Percentiles rank a stretch among this genome's conserved stretches.
Evolutionary conservation across 2,113 vertebrate genomes (phyloP).

Genomic region (Alaudala cheleensis): DNA sequence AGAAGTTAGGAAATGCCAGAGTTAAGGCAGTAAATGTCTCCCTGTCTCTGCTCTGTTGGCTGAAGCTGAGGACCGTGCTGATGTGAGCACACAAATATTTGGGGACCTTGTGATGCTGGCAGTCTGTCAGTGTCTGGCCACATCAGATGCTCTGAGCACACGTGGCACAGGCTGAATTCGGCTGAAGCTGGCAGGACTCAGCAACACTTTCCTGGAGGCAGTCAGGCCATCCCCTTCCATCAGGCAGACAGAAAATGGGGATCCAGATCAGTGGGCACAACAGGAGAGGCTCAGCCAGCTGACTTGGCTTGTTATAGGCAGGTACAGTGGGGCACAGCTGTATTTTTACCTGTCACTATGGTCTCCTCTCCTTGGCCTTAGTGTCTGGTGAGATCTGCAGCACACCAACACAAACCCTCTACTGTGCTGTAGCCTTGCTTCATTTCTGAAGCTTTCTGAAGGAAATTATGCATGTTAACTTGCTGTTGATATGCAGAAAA

Average conservation of each 20-base stretch:
- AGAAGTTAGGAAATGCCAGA: background rate
- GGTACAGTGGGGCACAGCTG: background rate
- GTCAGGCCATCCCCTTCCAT: background rate
- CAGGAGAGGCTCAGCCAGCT: background rate
- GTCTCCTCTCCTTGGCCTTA: background rate
- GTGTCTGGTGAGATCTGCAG: background rate
- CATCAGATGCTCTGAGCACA: background rate
- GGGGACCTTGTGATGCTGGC: background rate
- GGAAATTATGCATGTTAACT: background rate
- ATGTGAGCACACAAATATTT: background rate
- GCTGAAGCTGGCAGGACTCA: background rate
- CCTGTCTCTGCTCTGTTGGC: background rate
- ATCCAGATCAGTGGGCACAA: background rate
- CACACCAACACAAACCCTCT: background rate
- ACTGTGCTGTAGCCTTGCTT: background rate
- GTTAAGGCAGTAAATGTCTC: background rate
- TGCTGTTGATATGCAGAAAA: background rate
- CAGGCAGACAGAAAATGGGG: accelerated
- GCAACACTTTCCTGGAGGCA: background rate
- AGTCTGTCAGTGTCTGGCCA: accelerated
- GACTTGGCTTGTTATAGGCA: background rate
- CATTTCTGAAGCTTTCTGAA: background rate
- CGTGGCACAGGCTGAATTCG: accelerated
- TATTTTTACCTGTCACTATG: background rate
- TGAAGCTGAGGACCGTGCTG: accelerated